Percentiles rank a stretch among this genome's conserved stretches.
These are phyloP conservation scores for Vireo griseus DNA, from an alignment of 2,797 vertebrate genomes.

Conservation along the genomic window DNA sequence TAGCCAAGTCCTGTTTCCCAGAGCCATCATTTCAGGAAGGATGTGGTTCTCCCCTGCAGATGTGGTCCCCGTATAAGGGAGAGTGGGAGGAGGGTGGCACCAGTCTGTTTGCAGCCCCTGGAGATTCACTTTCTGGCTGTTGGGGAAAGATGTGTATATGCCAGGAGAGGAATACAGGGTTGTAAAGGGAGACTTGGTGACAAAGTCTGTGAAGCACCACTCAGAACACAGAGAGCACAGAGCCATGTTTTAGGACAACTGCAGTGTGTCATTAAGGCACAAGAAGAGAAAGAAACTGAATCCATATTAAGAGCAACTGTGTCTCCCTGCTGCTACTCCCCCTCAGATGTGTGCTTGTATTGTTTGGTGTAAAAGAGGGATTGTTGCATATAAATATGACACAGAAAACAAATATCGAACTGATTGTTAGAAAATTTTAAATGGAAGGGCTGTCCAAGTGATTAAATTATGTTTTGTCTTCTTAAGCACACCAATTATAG, in stretches of 20 bases:
- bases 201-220: background rate
- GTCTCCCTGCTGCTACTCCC: background rate
- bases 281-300: background rate
- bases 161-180: background rate
- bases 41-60: background rate
- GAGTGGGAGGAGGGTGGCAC: background rate
- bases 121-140: background rate
- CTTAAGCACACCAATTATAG: background rate
- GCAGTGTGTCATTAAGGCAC: background rate
- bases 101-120: background rate
- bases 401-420: background rate
- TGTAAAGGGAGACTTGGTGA: background rate
- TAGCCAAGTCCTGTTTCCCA: background rate
- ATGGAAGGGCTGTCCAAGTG: background rate
- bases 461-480: constrained; percentile 2
- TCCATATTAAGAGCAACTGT: background rate
- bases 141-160: background rate
- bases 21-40: background rate
- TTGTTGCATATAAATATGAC: background rate
- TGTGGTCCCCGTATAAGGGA: background rate
- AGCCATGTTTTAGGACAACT: background rate
- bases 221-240: background rate
- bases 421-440: background rate
- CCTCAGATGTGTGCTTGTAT: background rate
- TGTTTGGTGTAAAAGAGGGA: background rate